These are phyloP conservation scores for Sturmia bella DNA, from an alignment of 2,888 invertebrate genomes.

Conservation along the genomic window DNA sequence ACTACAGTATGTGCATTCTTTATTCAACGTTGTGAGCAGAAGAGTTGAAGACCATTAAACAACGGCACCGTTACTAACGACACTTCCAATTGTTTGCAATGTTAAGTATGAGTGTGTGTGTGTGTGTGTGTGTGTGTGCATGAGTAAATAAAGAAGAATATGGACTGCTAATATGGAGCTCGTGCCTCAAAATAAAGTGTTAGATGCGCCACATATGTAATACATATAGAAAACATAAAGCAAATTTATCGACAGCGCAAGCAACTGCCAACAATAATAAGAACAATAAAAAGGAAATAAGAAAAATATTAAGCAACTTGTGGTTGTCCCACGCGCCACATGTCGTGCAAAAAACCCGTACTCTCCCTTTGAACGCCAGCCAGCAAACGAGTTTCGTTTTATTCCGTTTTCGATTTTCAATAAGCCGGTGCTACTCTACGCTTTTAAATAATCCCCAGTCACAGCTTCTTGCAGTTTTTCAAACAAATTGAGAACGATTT, in stretches of 20 bases:
- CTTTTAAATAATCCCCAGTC: slow-evolving; percentile 41
- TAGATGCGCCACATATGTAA: slow-evolving; percentile 52
- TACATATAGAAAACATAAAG: slow-evolving; percentile 31
- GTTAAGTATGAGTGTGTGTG: neutral
- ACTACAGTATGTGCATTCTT: slow-evolving; percentile 1
- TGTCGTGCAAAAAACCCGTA: slow-evolving; percentile 3
- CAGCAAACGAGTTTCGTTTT: neutral
- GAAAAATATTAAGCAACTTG: neutral
- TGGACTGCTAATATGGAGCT: slow-evolving; percentile 26
- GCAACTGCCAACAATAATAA: neutral
- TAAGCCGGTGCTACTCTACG: slow-evolving; percentile 11
- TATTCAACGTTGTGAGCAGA: slow-evolving; percentile 34
- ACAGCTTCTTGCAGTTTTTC: slow-evolving; percentile 24
- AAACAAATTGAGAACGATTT: slow-evolving; percentile 39
- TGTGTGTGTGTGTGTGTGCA: neutral
- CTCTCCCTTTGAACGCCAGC: slow-evolving; percentile 11
- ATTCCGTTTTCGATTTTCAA: neutral
- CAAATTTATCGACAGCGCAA: slow-evolving; percentile 33
- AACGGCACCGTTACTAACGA: slow-evolving; percentile 33
- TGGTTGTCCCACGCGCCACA: neutral
- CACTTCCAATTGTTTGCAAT: slow-evolving; percentile 49
- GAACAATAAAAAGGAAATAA: neutral
- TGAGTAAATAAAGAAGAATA: neutral
- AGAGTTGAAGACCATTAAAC: slow-evolving; percentile 60
- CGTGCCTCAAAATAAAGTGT: slow-evolving; percentile 49